Evolutionary conservation across 2,113 vertebrate species (phyloP), one percentile per base, ranked within the genome.

Genomic region (Heterotilapia buettikoferi): DNA sequence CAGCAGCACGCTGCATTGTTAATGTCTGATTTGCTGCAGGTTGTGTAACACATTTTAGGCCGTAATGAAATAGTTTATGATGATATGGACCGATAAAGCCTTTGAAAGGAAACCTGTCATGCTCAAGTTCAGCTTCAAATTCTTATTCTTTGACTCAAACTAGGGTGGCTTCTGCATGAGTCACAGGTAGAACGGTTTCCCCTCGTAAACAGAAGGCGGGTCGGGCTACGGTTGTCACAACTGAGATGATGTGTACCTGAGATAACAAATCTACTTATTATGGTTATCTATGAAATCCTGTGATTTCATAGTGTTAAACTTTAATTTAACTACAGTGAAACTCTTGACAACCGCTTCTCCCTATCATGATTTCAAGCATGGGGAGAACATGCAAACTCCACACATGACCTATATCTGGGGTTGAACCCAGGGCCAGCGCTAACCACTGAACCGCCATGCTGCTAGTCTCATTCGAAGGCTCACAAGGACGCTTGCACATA

Each of bases 221-320:
- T 0, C 4, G 14, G 43, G 43, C 1, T 47, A 47, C 43, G 4
- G 14, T 6, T 47, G 71, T 50, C 71, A 76, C 71, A 50, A 50
- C 71, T 29, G 16, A 66, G 61, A 66, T 66, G 31, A 36, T 66
- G 68, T 47, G 40, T 26, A 73, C 13, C 14, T 73, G 24, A 47
- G 24, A 47, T 29, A 76, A 76, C 4, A 36, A 36, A 36, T n/a
- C 61, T 36, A 36, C 18, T 66, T 66, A 63, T 19, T 36, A 66
- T 66, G 31, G 26, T 31, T 50, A 19, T 31, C 9, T 50, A 19
- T 50, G 71, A 76, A 18, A 73, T 14, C 36, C 16, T 63, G 16
- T 63, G 31, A 36, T 36, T 63, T n/a, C 6, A 63, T n/a, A 63
- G 9, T 76, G 14, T 76, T 26, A 73, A 76, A 47, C 71, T 26